Percentiles rank a stretch among this genome's conserved stretches.
Evolutionary conservation across 2,113 vertebrate genomes (phyloP).

Genomic region (Prietella phreatophila): DNA sequence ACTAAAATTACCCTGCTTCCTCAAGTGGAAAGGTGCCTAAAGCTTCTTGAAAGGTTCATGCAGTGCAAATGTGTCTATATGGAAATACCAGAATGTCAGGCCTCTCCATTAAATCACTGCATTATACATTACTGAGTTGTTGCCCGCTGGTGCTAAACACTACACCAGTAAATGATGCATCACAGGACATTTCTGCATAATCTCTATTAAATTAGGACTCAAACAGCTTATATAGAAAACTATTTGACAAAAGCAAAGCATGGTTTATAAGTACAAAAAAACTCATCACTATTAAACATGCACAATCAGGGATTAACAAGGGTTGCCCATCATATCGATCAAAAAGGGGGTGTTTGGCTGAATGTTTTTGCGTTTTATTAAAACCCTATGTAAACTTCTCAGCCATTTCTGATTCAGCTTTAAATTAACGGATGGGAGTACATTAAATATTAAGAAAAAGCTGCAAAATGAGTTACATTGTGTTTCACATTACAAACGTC

Average conservation of each 20-base stretch:
- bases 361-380: background rate
- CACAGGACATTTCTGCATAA: background rate
- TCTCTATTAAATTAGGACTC: constrained; percentile 1
- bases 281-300: background rate
- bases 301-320: constrained; percentile 3
- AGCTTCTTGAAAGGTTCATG: background rate
- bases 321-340: constrained; percentile 15
- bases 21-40: background rate
- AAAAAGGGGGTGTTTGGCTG: constrained; percentile 25
- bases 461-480: background rate
- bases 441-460: background rate
- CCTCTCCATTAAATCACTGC: background rate
- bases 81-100: background rate
- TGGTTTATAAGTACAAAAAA: background rate
- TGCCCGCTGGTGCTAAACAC: background rate
- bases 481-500: constrained; percentile 22
- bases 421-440: background rate
- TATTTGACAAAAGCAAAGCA: background rate
- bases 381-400: constrained; percentile 2
- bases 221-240: background rate
- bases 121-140: background rate
- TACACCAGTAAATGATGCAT: background rate
- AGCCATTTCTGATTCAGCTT: constrained; percentile 3
- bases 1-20: background rate
- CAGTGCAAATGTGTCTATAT: background rate